These are phyloP conservation scores for Apomyelois bistriatella DNA, from an alignment of 2,888 invertebrate genomes.

Conservation along the genomic window DNA sequence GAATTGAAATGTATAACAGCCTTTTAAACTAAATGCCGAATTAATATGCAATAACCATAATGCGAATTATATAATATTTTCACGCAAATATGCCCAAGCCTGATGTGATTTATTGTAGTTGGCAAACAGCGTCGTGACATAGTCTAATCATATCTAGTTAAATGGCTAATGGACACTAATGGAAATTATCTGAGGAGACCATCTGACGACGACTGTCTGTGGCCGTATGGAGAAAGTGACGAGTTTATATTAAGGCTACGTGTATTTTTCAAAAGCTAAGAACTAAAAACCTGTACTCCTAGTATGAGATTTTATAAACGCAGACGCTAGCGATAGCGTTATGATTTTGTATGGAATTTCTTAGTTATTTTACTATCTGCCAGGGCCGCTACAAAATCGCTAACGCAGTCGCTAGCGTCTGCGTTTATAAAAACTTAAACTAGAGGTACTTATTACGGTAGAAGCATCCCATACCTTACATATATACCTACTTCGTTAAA, in stretches of 20 bases:
- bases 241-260: slow-evolving; percentile 54
- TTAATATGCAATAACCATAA: not conserved
- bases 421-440: too few species aligned
- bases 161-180: slow-evolving; percentile 76
- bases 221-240: slow-evolving; percentile 63
- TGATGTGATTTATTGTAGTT: slow-evolving; percentile 64
- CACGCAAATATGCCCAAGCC: slow-evolving; percentile 43
- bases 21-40: not conserved
- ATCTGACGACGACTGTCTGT: slow-evolving; percentile 64
- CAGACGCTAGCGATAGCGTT: too few species aligned
- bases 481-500: too few species aligned
- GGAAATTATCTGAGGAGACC: slow-evolving; percentile 68
- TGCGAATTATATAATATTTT: slow-evolving; percentile 38
- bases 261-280: not conserved
- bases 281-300: too few species aligned
- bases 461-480: too few species aligned
- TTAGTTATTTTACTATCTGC: too few species aligned
- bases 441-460: too few species aligned
- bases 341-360: too few species aligned
- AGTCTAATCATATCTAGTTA: slow-evolving; percentile 73
- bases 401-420: too few species aligned
- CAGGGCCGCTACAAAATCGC: too few species aligned
- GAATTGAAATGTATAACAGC: not conserved
- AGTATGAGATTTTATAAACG: too few species aligned
- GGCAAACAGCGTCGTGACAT: slow-evolving; percentile 63